Percentiles rank a stretch among this genome's conserved stretches.
These are phyloP conservation scores for Apocheima hispidaria DNA, from an alignment of 2,888 invertebrate genomes.

Conservation along the genomic window DNA sequence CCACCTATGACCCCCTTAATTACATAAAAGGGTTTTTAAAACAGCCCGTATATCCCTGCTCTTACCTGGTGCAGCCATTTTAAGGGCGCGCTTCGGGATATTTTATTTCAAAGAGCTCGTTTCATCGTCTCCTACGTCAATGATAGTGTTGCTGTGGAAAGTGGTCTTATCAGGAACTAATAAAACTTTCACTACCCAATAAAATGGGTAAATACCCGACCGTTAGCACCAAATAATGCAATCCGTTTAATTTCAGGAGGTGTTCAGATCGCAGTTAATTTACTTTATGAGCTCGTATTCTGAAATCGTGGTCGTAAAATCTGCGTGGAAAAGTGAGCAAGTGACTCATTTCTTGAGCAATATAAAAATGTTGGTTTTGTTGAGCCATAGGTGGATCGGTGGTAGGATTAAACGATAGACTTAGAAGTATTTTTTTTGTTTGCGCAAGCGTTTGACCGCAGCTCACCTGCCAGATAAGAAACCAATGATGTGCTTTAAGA, in stretches of 20 bases:
- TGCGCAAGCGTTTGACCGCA: too few species aligned
- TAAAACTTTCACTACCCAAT: slow-evolving; percentile 30
- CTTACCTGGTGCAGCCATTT: too few species aligned
- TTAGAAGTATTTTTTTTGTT: too few species aligned
- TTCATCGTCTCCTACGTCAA: background rate
- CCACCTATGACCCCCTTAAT: too few species aligned
- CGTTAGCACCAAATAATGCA: slow-evolving; percentile 40
- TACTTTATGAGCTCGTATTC: slow-evolving; percentile 52
- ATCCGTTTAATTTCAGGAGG: slow-evolving; percentile 52
- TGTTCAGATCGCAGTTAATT: slow-evolving; percentile 54
- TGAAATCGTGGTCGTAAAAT: slow-evolving; percentile 38
- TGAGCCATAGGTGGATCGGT: background rate
- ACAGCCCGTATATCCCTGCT: too few species aligned
- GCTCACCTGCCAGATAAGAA: too few species aligned
- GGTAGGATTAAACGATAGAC: too few species aligned
- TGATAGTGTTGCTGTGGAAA: slow-evolving; percentile 1
- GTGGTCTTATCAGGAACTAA: slow-evolving; percentile 20
- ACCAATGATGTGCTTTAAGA: too few species aligned
- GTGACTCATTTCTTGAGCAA: slow-evolving; percentile 18
- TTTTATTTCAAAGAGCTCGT: background rate
- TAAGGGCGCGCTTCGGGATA: too few species aligned
- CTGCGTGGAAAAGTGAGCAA: slow-evolving; percentile 21
- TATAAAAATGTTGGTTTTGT: slow-evolving; percentile 11
- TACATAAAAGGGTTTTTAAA: too few species aligned
- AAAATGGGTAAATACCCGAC: slow-evolving; percentile 26